phyloP scores from a whole-genome alignment of 2,888 invertebrate genomes.

The Chromoteleia sp. region DNA sequence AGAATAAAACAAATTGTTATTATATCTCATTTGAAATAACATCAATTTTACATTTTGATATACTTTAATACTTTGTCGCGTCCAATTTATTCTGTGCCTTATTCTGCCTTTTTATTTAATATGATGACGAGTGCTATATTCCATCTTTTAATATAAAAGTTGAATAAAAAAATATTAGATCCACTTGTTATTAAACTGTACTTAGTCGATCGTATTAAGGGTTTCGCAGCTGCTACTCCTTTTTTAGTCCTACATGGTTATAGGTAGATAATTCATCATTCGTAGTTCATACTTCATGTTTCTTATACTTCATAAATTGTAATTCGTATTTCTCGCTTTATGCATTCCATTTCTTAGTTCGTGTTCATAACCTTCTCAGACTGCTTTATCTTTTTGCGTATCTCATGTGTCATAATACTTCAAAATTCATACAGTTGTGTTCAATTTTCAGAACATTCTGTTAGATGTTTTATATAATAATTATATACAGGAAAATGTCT shows the following conservation, averaged over 20 bases:
- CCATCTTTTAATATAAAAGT: not conserved
- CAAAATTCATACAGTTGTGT: not conserved
- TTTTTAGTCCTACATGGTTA: conserved; percentile 3
- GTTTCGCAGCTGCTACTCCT: conserved; percentile 4
- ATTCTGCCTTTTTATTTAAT: too few species aligned
- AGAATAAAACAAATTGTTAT: too few species aligned
- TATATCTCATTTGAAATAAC: not conserved
- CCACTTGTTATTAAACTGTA: conserved; percentile 8
- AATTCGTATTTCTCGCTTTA: conserved; percentile 15
- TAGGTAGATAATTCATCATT: conserved; percentile 19
- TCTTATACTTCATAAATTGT: conserved; percentile 20
- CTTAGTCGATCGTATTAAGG: conserved; percentile 2
- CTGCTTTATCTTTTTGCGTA: conserved; percentile 2
- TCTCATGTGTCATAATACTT: conserved; percentile 6
- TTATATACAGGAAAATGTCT: too few species aligned
- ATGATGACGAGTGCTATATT: too few species aligned
- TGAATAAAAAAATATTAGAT: conserved; percentile 7
- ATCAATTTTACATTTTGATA: not conserved
- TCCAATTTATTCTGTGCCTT: too few species aligned
- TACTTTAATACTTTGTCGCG: not conserved
- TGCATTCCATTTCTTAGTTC: conserved; percentile 15
- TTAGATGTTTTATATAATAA: too few species aligned
- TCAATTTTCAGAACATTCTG: not conserved
- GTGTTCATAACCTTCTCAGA: conserved; percentile 1
- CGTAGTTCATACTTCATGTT: conserved; percentile 19